Evolutionary conservation across 2,797 vertebrate species (phyloP).

Genomic region (Scolopax rusticola): DNA sequence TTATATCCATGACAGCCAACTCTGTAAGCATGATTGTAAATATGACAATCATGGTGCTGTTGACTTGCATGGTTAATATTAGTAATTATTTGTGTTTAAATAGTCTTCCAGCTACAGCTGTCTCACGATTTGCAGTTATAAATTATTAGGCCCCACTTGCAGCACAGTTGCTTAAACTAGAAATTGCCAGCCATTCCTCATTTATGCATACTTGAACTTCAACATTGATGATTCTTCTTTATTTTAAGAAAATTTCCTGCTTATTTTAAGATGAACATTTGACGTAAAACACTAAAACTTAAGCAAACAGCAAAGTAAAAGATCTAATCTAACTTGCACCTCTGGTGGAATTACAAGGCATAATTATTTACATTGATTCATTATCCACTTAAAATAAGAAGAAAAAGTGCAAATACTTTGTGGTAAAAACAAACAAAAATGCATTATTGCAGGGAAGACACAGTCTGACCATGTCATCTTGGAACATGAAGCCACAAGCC

Average conservation of each 20-base stretch:
- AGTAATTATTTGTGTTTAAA: slow-evolving; percentile 9
- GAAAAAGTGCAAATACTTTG: too few species aligned
- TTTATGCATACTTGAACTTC: background rate
- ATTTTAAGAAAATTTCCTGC: background rate
- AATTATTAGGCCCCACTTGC: background rate
- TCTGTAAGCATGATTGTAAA: slow-evolving; percentile 6
- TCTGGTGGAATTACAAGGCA: background rate
- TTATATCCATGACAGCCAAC: background rate
- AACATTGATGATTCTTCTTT: background rate
- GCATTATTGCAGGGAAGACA: background rate
- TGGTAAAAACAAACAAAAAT: background rate
- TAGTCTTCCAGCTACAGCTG: background rate
- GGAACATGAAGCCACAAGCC: background rate
- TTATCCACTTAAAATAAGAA: too few species aligned
- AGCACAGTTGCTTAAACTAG: background rate
- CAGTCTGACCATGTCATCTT: background rate
- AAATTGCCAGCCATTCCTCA: background rate
- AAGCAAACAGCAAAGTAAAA: background rate
- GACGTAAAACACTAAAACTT: background rate
- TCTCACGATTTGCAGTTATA: background rate
- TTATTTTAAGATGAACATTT: background rate
- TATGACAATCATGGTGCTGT: background rate
- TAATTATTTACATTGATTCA: too few species aligned
- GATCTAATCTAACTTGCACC: background rate
- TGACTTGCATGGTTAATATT: slow-evolving; percentile 29